phyloP scores from a whole-genome alignment of 2,888 invertebrate species.

The Stenotaenia linearis region DNA sequence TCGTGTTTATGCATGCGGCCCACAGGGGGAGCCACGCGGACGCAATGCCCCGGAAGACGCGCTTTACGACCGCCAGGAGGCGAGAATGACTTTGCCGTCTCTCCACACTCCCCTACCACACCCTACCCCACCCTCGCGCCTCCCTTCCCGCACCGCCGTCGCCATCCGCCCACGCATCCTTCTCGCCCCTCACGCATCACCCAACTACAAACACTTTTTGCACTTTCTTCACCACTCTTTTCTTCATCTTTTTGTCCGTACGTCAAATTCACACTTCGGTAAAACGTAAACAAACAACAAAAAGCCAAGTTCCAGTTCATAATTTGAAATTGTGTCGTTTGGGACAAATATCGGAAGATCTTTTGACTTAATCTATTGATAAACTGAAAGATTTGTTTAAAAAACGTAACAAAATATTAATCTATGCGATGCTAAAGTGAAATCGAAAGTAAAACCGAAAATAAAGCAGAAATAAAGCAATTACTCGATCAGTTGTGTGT shows the following conservation, averaged over 20 bases:
- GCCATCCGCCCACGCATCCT: neutral
- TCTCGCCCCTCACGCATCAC: neutral
- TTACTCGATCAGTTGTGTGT: no score
- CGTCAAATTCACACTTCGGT: neutral
- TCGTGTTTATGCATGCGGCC: conserved; percentile 19
- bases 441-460: no score
- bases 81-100: conserved; percentile 6
- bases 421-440: no score
- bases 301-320: no score
- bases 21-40: conserved; percentile 19
- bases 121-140: neutral
- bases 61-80: conserved; percentile 19
- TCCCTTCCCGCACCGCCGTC: neutral
- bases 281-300: no score
- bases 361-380: no score
- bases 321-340: no score
- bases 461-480: no score
- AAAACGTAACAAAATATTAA: no score
- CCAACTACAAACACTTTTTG: neutral
- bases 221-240: neutral
- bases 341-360: no score
- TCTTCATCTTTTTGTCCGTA: neutral
- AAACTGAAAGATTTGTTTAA: no score
- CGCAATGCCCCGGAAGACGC: conserved; percentile 19
- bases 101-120: neutral